These are phyloP conservation scores for Laticauda laticaudata DNA, from an alignment of 2,113 vertebrate species.

Conservation along the genomic window DNA sequence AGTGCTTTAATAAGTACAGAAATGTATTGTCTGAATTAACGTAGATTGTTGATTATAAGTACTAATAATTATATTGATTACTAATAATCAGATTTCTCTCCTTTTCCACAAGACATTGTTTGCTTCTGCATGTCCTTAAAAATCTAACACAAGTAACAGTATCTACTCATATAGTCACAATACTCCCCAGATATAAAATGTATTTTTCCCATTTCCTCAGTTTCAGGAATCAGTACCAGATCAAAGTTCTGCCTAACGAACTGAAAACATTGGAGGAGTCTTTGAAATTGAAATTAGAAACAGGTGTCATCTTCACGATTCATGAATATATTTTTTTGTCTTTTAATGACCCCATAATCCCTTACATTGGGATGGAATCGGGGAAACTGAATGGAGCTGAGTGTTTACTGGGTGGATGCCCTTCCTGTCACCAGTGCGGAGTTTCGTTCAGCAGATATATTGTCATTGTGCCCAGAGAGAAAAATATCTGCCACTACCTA, in stretches of 20 bases:
- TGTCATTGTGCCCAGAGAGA: too few species aligned
- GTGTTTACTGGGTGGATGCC: too few species aligned
- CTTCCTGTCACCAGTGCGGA: too few species aligned
- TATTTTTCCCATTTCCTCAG: conserved; percentile 36
- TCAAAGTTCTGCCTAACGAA: conserved; percentile 85
- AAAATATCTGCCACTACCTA: too few species aligned
- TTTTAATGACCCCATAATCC: too few species aligned
- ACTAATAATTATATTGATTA: not conserved
- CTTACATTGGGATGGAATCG: too few species aligned
- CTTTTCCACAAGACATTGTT: not conserved
- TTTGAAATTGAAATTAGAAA: conserved; percentile 83
- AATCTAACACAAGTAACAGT: not conserved
- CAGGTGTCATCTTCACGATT: conserved; percentile 80
- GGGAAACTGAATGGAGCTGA: too few species aligned
- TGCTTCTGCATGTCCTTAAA: not conserved
- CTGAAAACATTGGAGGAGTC: conserved; percentile 81
- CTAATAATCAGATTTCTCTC: not conserved
- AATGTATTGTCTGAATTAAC: not conserved
- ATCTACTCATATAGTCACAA: not conserved
- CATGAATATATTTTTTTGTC: too few species aligned
- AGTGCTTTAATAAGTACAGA: not conserved
- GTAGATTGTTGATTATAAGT: not conserved
- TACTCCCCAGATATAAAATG: not conserved
- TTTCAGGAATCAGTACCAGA: conserved; percentile 83
- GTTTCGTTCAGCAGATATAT: too few species aligned